A percentile compares a stretch with the other conserved stretches of the same genome.
Conservation (phyloP, 2,888 invertebrate genomes). For the Drosophila sordidula region DNA sequence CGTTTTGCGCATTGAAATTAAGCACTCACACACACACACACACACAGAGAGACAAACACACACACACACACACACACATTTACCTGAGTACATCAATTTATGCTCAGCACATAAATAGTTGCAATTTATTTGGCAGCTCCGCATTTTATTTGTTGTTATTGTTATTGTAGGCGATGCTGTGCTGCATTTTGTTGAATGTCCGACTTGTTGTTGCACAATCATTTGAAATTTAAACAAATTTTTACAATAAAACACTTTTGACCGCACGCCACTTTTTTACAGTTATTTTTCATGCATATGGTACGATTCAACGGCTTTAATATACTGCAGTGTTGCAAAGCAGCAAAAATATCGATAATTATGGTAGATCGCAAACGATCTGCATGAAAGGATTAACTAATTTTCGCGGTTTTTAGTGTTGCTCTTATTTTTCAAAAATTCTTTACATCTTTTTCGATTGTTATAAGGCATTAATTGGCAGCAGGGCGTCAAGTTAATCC, state of each 20-base stretch:
- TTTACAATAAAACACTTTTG: constrained; percentile 64
- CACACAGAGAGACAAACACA: constrained; percentile 26
- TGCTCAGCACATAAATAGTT: constrained; percentile 69
- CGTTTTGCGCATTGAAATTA: constrained; percentile 83
- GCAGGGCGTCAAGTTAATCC: not conserved
- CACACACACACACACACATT: constrained; percentile 39
- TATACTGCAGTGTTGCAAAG: not conserved
- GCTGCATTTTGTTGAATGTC: constrained; percentile 31
- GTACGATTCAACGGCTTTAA: not conserved
- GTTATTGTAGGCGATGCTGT: constrained; percentile 33
- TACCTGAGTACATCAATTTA: constrained; percentile 49
- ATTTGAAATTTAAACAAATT: constrained; percentile 53
- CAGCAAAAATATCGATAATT: not conserved
- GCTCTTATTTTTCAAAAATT: not conserved
- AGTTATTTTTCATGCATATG: not conserved
- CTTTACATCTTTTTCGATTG: not conserved
- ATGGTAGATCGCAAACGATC: not conserved
- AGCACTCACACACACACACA: constrained; percentile 33
- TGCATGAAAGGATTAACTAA: not conserved
- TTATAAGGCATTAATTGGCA: not conserved
- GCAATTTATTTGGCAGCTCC: constrained; percentile 68
- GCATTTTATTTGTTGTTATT: constrained; percentile 33
- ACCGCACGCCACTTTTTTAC: constrained; percentile 39
- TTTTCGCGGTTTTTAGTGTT: not conserved
- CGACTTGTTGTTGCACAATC: constrained; percentile 21